These are phyloP conservation scores for Leptinotarsa undecemlineata DNA, from an alignment of 1,140 invertebrate species.

Conservation along the genomic window DNA sequence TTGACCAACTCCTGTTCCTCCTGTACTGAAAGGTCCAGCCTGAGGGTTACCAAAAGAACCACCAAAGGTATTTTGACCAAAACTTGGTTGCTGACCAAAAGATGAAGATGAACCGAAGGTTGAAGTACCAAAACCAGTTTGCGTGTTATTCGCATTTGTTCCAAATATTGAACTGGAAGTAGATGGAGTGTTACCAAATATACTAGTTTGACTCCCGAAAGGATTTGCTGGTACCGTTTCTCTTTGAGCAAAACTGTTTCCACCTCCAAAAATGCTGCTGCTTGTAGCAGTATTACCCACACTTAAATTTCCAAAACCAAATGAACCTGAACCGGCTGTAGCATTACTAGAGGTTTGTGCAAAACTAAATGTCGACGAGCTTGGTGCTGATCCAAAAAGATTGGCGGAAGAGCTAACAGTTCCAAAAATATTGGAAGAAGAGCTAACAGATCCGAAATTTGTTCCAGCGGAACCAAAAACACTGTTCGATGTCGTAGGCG, in stretches of 20 bases:
- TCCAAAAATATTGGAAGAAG: conserved; percentile 38
- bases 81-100: conserved; percentile 40
- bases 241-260: no score
- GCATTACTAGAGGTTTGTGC: conserved; percentile 28
- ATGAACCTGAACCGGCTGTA: conserved; percentile 13
- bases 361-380: conserved; percentile 24
- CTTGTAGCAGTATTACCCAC: conserved; percentile 34
- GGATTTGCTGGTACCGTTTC: background rate
- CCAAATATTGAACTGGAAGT: conserved; percentile 36
- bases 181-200: conserved; percentile 16
- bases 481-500: conserved; percentile 28
- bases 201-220: conserved; percentile 21
- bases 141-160: conserved; percentile 11
- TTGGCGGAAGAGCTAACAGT: conserved; percentile 28
- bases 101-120: conserved; percentile 26
- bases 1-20: conserved; percentile 51
- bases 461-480: conserved; percentile 33
- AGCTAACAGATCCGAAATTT: conserved; percentile 25
- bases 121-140: conserved; percentile 21
- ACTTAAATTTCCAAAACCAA: conserved; percentile 44
- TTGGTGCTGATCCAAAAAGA: conserved; percentile 36
- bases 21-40: conserved; percentile 44
- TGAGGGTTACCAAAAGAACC: conserved; percentile 37
- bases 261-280: conserved; percentile 20
- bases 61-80: conserved; percentile 42